Percentiles rank a stretch among this genome's conserved stretches.
Conservation (phyloP, 2,888 invertebrate species). For the Sesia apiformis region DNA sequence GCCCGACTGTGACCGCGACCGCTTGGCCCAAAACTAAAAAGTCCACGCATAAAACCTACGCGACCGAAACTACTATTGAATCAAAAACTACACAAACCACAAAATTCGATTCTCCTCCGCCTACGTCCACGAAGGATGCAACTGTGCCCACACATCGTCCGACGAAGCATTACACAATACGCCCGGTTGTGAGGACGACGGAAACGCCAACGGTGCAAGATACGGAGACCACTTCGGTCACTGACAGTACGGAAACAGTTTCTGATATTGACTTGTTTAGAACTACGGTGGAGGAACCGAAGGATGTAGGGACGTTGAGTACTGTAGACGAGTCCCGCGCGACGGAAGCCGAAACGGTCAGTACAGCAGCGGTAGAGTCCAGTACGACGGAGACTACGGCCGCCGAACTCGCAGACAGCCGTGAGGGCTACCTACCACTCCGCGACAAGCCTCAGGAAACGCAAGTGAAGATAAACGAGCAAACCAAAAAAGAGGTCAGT, state of each 20-base stretch:
- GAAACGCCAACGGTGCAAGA: constrained; percentile 51
- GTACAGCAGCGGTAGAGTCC: constrained; percentile 46
- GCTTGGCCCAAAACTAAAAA: constrained; percentile 52
- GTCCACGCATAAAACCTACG: constrained; percentile 43
- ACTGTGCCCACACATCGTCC: constrained; percentile 51
- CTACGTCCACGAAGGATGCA: constrained; percentile 34
- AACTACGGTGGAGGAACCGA: constrained; percentile 42
- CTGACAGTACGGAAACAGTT: constrained; percentile 65
- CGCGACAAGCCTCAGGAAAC: constrained; percentile 65
- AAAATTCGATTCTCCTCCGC: constrained; percentile 36
- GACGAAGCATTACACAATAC: constrained; percentile 71
- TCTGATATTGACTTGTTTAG: constrained; percentile 44
- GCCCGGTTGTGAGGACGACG: constrained; percentile 55
- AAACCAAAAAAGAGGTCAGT: constrained; percentile 74
- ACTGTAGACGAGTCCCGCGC: constrained; percentile 44
- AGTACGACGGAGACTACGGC: constrained; percentile 49
- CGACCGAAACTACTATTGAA: constrained; percentile 44
- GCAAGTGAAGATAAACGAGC: constrained; percentile 69
- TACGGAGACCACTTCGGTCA: constrained; percentile 62
- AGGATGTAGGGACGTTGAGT: constrained; percentile 46
- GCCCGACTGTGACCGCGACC: constrained; percentile 40
- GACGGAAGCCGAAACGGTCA: constrained; percentile 48
- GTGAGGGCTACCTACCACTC: constrained; percentile 65
- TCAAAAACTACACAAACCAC: constrained; percentile 43
- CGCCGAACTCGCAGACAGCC: constrained; percentile 59